Evolutionary conservation across 2,888 invertebrate genomes (phyloP).

Genomic region (Argyresthia albistria): DNA sequence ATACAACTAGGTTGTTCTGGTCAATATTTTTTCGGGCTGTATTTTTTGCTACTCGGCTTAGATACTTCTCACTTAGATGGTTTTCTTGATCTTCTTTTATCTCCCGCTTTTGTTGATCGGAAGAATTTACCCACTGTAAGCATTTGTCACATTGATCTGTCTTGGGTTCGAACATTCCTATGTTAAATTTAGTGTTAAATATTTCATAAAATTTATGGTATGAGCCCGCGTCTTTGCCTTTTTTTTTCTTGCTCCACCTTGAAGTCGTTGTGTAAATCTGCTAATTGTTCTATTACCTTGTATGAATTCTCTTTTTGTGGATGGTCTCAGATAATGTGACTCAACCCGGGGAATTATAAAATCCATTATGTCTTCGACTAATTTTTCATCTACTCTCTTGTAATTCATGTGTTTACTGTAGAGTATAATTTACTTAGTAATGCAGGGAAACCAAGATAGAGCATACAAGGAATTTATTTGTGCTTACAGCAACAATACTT

Average conservation of each 20-base stretch:
- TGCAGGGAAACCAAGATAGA: too few species aligned
- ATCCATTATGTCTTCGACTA: neutral
- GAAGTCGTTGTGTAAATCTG: too few species aligned
- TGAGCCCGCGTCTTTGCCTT: too few species aligned
- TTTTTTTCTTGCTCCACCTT: too few species aligned
- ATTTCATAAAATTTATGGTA: neutral
- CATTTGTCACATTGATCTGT: neutral
- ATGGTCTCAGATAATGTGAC: neutral
- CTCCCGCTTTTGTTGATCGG: neutral
- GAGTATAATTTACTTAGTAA: too few species aligned
- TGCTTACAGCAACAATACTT: too few species aligned
- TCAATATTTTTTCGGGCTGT: neutral
- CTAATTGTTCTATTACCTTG: neutral
- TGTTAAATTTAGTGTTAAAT: neutral
- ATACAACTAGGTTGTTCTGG: neutral
- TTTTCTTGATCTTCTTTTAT: neutral
- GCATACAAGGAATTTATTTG: too few species aligned
- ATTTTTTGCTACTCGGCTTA: neutral
- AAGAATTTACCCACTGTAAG: neutral
- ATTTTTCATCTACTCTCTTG: neutral
- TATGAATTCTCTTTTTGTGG: neutral
- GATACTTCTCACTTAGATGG: neutral
- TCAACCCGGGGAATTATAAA: neutral
- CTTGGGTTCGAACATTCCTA: neutral
- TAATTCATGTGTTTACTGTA: neutral